Evolutionary conservation across 2,888 invertebrate genomes (phyloP).

Genomic region (Dorcus hopei): DNA sequence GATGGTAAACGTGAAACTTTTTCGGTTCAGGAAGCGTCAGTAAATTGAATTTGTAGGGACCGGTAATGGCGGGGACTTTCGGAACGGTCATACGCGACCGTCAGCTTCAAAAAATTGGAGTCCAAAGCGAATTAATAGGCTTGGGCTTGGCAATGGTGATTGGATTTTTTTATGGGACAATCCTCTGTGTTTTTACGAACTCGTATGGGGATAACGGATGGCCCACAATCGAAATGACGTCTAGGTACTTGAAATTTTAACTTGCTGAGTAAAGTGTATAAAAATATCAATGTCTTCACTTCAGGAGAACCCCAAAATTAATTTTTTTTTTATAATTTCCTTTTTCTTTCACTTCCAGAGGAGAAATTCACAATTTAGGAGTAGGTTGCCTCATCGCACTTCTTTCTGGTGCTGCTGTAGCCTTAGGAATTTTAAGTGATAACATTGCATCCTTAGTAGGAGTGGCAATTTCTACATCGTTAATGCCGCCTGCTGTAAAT

Average conservation of each 20-base stretch:
- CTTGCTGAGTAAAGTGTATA: too few relatives aligned
- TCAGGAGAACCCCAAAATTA: too few relatives aligned
- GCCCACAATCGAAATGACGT: slow-evolving; percentile 65
- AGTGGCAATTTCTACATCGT: slow-evolving; percentile 77
- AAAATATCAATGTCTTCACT: not conserved
- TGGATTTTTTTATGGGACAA: slow-evolving; percentile 66
- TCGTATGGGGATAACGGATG: slow-evolving; percentile 59
- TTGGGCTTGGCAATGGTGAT: slow-evolving; percentile 62
- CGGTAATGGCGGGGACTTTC: slow-evolving; percentile 73
- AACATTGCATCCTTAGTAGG: slow-evolving; percentile 76
- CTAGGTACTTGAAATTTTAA: slow-evolving; percentile 46
- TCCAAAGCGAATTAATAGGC: slow-evolving; percentile 66
- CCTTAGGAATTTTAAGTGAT: slow-evolving; percentile 73
- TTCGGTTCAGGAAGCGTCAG: slow-evolving; percentile 4
- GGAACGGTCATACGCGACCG: slow-evolving; percentile 68
- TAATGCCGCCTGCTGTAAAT: slow-evolving; percentile 78
- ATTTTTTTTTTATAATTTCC: too few relatives aligned
- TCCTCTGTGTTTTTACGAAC: slow-evolving; percentile 55
- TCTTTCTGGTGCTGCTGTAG: slow-evolving; percentile 75
- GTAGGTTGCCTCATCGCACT: slow-evolving; percentile 72
- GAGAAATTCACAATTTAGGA: slow-evolving; percentile 64
- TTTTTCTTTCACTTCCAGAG: slow-evolving; percentile 47
- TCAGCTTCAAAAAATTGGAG: slow-evolving; percentile 61
- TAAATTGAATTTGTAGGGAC: slow-evolving; percentile 55
- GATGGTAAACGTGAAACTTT: slow-evolving; percentile 57